phyloP scores from a whole-genome alignment of 2,113 vertebrate species.

The Syngnathus typhle region DNA sequence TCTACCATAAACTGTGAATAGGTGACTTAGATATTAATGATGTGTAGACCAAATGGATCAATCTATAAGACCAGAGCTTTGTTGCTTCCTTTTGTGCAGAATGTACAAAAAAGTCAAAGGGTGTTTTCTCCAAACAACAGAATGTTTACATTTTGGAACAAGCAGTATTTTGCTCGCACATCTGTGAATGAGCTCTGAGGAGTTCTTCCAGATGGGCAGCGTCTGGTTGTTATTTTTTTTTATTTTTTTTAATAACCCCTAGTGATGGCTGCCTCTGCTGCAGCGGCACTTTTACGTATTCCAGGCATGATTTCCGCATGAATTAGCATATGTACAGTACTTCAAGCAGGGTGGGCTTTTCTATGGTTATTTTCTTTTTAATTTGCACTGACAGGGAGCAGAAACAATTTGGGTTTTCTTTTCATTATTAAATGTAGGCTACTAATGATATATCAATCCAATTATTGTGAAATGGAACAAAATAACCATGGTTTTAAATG shows the following conservation, averaged over 20 bases:
- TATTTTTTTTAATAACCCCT: conserved; percentile 8
- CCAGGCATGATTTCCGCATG: conserved; percentile 3
- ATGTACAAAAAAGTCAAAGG: neutral
- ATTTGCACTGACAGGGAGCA: neutral
- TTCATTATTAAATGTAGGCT: neutral
- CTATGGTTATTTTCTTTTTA: conserved; percentile 11
- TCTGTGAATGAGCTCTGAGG: neutral
- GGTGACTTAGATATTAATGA: too few relatives aligned
- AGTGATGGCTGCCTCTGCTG: neutral
- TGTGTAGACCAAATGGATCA: too few relatives aligned
- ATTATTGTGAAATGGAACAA: neutral
- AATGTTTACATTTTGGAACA: neutral
- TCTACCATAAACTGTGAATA: too few relatives aligned
- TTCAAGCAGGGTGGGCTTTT: neutral
- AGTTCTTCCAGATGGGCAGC: conserved; percentile 5
- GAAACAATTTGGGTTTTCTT: neutral
- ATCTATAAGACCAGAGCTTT: neutral
- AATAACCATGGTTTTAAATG: conserved; percentile 1
- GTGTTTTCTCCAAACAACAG: neutral
- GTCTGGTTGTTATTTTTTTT: conserved; percentile 1
- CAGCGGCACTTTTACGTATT: conserved; percentile 5
- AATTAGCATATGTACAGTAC: conserved; percentile 9
- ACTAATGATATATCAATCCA: conserved; percentile 3
- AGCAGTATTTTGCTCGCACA: neutral
- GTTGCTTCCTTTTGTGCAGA: neutral